Conservation (phyloP, 2,888 invertebrate species). For the Amphimallon solstitiale region DNA sequence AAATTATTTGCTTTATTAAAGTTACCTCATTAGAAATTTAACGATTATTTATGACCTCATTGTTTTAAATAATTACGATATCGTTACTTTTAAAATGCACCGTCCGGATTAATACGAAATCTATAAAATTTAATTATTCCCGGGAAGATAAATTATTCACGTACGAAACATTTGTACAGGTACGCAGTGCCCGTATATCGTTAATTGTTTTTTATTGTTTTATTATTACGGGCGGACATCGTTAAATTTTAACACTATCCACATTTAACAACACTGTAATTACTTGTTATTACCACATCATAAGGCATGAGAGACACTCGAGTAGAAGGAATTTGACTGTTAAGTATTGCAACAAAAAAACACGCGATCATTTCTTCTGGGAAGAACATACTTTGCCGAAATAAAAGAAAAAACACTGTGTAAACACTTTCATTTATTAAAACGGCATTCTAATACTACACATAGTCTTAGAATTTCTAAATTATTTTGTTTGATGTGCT, state of each 20-base stretch:
- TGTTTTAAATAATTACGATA: slow-evolving; percentile 41
- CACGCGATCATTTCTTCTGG: too few relatives aligned
- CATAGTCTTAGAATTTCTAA: too few relatives aligned
- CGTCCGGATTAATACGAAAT: slow-evolving; percentile 34
- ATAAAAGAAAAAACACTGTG: too few relatives aligned
- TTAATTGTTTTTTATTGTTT: slow-evolving; percentile 7
- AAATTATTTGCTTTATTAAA: slow-evolving; percentile 42
- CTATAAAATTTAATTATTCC: slow-evolving; percentile 33
- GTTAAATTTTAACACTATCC: slow-evolving; percentile 7
- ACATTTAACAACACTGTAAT: slow-evolving; percentile 13
- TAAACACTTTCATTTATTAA: too few relatives aligned
- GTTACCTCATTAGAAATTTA: slow-evolving; percentile 41
- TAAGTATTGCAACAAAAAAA: too few relatives aligned
- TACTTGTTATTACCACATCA: neutral
- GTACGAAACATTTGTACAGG: neutral
- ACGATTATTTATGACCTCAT: slow-evolving; percentile 40
- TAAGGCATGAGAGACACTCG: too few relatives aligned
- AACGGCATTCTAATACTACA: too few relatives aligned
- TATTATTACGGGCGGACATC: slow-evolving; percentile 1
- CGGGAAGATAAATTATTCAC: slow-evolving; percentile 10
- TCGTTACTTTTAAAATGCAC: slow-evolving; percentile 31
- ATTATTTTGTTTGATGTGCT: too few relatives aligned
- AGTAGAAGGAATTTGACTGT: too few relatives aligned
- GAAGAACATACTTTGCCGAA: too few relatives aligned
- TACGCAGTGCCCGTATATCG: neutral